A percentile compares a stretch with the other conserved stretches of the same genome.
Evolutionary conservation across 2,888 invertebrate genomes (phyloP).

Genomic region (Epirrita christyi): DNA sequence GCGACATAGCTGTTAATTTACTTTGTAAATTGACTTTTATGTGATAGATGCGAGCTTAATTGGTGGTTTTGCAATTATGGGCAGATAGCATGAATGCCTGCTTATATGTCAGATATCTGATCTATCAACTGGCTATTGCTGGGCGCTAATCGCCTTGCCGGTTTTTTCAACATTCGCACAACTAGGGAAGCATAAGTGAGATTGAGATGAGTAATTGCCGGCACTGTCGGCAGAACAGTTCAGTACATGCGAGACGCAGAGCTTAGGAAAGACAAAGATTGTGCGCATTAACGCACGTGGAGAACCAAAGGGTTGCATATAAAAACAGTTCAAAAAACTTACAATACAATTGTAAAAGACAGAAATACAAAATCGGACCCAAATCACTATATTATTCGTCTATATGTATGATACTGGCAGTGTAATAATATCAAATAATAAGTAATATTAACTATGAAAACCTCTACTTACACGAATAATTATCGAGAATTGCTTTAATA

Average conservation of each 20-base stretch:
- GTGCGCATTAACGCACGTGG: slow-evolving; percentile 45
- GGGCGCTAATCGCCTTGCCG: slow-evolving; percentile 8
- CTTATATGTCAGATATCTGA: slow-evolving; percentile 13
- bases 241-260: slow-evolving; percentile 45
- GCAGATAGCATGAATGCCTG: slow-evolving; percentile 21
- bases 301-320: slow-evolving; percentile 55
- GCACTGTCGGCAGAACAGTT: neutral
- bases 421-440: slow-evolving; percentile 73
- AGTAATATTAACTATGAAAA: slow-evolving; percentile 67
- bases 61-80: slow-evolving; percentile 11
- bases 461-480: slow-evolving; percentile 79
- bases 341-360: slow-evolving; percentile 79
- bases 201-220: neutral
- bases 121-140: slow-evolving; percentile 14
- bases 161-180: neutral
- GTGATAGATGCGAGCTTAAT: slow-evolving; percentile 15
- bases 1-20: slow-evolving; percentile 1
- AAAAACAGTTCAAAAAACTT: slow-evolving; percentile 79
- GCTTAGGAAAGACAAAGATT: slow-evolving; percentile 51
- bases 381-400: slow-evolving; percentile 77
- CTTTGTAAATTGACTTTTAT: slow-evolving; percentile 7
- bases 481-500: slow-evolving; percentile 81
- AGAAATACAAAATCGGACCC: slow-evolving; percentile 82
- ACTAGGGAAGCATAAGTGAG: neutral
- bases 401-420: slow-evolving; percentile 81